Percentiles rank a stretch among this genome's conserved stretches.
Evolutionary conservation across 1,140 invertebrate species (phyloP).

Genomic region (Cyrtorhinus lividipennis): DNA sequence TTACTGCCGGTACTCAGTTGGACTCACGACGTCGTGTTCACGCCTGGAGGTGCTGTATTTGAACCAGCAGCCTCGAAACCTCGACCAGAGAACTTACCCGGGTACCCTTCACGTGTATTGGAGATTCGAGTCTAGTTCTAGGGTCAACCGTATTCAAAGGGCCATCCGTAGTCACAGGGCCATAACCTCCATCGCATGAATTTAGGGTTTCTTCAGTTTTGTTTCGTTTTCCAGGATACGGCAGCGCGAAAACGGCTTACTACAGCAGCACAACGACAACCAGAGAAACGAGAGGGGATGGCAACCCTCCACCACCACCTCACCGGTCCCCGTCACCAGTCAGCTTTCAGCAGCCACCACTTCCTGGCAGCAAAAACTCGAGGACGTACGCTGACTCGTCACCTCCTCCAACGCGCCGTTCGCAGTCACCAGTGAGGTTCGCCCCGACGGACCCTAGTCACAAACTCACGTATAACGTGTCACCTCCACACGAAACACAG

Average conservation of each 20-base stretch:
- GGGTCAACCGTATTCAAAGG: no score
- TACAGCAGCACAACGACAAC: constrained; percentile 16
- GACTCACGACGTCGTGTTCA: no score
- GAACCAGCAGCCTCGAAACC: no score
- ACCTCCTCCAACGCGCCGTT: constrained; percentile 9
- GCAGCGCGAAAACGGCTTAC: constrained; percentile 13
- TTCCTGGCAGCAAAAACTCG: constrained; percentile 13
- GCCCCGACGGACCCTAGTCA: constrained; percentile 24
- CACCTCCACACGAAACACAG: constrained; percentile 21
- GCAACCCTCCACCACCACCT: constrained; percentile 23
- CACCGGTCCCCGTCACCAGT: constrained; percentile 26
- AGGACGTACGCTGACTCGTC: constrained; percentile 14
- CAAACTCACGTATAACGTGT: constrained; percentile 20
- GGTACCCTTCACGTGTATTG: no score
- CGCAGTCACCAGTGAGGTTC: constrained; percentile 23
- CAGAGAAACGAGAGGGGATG: constrained; percentile 5
- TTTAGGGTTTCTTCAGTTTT: no score
- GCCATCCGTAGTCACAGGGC: no score
- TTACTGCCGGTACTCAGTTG: no score
- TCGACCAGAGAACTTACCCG: no score
- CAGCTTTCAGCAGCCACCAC: constrained; percentile 24
- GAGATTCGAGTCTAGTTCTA: no score
- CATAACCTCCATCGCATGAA: no score
- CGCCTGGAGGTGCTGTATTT: no score
- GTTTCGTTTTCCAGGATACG: constrained; percentile 11